Evolutionary conservation across 1,140 invertebrate species (phyloP), one percentile per base, ranked within the genome.

Genomic region (Chironomus striatipennis): DNA sequence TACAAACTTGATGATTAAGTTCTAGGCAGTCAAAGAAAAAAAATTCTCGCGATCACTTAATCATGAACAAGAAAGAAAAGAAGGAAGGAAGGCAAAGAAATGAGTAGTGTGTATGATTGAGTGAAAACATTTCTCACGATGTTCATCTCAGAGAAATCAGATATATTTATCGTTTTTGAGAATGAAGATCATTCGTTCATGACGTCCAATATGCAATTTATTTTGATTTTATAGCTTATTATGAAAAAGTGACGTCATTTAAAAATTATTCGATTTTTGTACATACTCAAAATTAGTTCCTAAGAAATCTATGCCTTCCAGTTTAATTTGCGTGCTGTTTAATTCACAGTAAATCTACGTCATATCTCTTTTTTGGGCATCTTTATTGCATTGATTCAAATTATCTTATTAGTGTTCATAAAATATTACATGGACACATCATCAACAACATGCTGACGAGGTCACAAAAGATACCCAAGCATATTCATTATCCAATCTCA

Each of bases 11-110:
- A 57, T 57, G 47, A 57, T 57, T 57, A 15, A 57, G 47, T 57
- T 57, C 47, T 57, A 10, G n/a, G 12, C 12, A n/a, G 12, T 57
- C 15, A 10, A 12, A 12, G 43, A 4, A 57, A 57, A 57, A n/a
- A 57, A 57, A n/a, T 57, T 57, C 47, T 57, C 47, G 47, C 47
- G 47, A 57, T 57, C 47, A 57, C 47, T 57, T 57, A 57, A 57
- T 57, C 47, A 57, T 57, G 47, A n/a, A 12, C 9, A 57, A 15
- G 8, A 10, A 47, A 47, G 43, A 47, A 43, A 47, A 47, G 43
- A 47, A 47, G 15, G 43, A 10, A 57, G 12, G 12, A 57, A 57
- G 12, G 47, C n/a, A n/a, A 57, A 57, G 47, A 57, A 15, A 57
- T n/a, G 47, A 57, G 47, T 5, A n/a, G 12, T 47, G 12, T 57